phyloP scores from a whole-genome alignment of 2,797 vertebrate species.

The Myotis myotis region DNA sequence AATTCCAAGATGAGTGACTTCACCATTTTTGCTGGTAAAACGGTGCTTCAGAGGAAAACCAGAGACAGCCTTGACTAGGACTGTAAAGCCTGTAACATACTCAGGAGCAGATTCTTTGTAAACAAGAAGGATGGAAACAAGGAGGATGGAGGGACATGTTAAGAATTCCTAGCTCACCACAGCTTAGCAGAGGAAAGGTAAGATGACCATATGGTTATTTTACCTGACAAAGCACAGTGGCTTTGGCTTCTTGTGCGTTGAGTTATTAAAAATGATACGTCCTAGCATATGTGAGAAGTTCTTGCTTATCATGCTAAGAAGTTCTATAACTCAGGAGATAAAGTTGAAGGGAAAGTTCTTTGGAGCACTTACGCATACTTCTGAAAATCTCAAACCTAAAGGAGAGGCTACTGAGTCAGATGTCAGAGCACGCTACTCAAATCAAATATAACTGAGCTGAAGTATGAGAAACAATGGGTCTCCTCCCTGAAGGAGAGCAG shows the following conservation, averaged over 20 bases:
- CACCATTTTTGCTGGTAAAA: conserved; percentile 26
- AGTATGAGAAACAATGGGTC: not conserved
- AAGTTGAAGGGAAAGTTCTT: not conserved
- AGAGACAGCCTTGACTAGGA: not conserved
- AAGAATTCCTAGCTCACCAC: not conserved
- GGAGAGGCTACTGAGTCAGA: not conserved
- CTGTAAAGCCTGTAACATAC: not conserved
- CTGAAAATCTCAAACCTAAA: not conserved
- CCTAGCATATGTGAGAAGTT: not conserved
- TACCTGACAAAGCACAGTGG: not conserved
- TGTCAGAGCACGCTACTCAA: not conserved
- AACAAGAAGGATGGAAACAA: not conserved
- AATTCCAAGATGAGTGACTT: conserved; percentile 25
- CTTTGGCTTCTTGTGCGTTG: conserved; percentile 3
- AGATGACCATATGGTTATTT: not conserved
- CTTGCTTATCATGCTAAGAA: not conserved
- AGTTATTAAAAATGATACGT: not conserved
- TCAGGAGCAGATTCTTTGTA: not conserved
- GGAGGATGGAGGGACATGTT: not conserved
- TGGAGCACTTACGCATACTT: not conserved
- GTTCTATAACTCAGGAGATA: not conserved
- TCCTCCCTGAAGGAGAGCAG: not conserved
- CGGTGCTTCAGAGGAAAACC: not conserved
- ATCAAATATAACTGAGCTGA: not conserved
- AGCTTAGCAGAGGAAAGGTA: not conserved